Conservation (phyloP, 1,140 invertebrate genomes). For the Drosophila navojoa region DNA sequence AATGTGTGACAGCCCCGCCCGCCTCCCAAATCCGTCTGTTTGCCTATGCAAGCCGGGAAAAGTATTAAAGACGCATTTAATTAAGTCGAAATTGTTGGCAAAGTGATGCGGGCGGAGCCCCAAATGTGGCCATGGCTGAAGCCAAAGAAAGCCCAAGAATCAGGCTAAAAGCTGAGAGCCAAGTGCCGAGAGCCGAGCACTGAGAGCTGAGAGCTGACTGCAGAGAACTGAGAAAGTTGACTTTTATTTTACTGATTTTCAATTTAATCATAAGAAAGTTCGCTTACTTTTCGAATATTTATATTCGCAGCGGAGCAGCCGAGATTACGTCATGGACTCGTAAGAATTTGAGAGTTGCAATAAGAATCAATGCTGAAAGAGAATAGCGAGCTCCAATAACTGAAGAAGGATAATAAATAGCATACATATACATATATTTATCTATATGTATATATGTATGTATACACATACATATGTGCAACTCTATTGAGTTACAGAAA, state of each 20-base stretch:
- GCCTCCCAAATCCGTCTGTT: constrained; percentile 34
- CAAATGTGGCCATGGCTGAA: constrained; percentile 3
- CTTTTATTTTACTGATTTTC: constrained; percentile 31
- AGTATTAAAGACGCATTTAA: constrained; percentile 82
- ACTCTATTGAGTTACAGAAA: no score
- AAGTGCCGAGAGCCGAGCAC: background rate
- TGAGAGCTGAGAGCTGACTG: background rate
- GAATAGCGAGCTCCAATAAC: no score
- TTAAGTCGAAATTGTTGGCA: constrained; percentile 78
- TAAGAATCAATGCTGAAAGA: no score
- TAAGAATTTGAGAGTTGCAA: no score
- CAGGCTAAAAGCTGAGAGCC: background rate
- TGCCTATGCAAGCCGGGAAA: constrained; percentile 56
- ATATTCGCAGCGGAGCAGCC: background rate
- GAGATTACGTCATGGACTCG: no score
- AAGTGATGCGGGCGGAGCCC: constrained; percentile 28
- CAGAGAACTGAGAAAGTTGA: background rate
- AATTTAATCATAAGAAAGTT: constrained; percentile 35
- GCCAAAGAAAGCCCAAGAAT: background rate
- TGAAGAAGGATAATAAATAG: no score
- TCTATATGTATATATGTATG: no score
- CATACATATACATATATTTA: no score
- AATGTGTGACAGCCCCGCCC: constrained; percentile 50
- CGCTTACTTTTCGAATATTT: constrained; percentile 1
- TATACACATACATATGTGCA: no score